These are phyloP conservation scores for Morelia viridis DNA, from an alignment of 2,797 vertebrate genomes.

Conservation along the genomic window DNA sequence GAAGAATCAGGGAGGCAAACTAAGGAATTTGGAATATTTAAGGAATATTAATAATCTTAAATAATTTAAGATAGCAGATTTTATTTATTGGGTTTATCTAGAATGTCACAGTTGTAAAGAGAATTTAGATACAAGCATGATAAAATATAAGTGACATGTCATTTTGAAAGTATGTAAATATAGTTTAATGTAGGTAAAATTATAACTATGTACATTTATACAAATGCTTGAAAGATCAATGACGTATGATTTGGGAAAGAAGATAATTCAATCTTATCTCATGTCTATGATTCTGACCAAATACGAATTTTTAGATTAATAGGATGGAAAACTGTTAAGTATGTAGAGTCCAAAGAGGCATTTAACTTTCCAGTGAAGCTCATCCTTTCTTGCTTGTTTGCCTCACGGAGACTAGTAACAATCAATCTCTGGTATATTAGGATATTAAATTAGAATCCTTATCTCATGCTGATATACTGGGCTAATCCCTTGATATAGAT, in stretches of 20 bases:
- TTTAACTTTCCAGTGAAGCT: not conserved
- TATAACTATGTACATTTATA: not conserved
- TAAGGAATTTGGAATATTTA: not conserved
- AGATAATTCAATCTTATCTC: not conserved
- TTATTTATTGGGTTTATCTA: not conserved
- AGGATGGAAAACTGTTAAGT: not conserved
- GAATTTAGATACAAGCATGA: not conserved
- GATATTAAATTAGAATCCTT: not conserved
- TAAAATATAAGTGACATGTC: not conserved
- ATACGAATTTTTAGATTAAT: not conserved
- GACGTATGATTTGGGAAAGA: not conserved
- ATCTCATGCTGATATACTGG: not conserved
- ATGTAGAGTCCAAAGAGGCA: no score
- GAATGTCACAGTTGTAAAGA: not conserved
- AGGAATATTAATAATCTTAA: not conserved
- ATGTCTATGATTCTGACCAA: not conserved
- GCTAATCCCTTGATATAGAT: not conserved
- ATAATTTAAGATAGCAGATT: not conserved
- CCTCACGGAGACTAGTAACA: not conserved
- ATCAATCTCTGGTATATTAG: not conserved
- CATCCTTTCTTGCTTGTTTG: not conserved
- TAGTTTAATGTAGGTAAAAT: not conserved
- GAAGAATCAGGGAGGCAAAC: not conserved
- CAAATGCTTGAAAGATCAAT: not conserved
- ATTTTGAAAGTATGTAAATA: not conserved